Evolutionary conservation across 2,113 vertebrate genomes (phyloP), one percentile per base, ranked within the genome.

Genomic region (Xiphophorus couchianus): DNA sequence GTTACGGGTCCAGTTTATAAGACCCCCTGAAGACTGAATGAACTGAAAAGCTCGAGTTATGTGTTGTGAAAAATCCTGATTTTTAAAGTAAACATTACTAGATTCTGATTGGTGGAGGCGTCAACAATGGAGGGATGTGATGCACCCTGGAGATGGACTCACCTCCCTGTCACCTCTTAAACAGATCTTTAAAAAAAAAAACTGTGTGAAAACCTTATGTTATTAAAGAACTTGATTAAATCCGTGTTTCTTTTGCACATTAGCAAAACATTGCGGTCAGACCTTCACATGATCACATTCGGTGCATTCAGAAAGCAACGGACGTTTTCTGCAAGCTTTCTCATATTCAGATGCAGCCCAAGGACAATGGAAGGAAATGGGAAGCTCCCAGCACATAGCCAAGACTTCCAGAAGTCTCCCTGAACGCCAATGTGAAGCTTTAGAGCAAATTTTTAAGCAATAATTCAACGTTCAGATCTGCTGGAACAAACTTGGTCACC

Each of bases 351-450:
- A 85, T 29, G 64, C 65, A 78, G 82, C 69, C 81, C 30, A 51
- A 76, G 87, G 73, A 93, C 91, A 93, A 93, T 93, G 71, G 81
- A 86, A 88, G 91, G 92, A 93, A 93, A 88, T 89, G 86, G 92
- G 92, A 93, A 89, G 80, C 85, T n/a, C 84, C 89, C 69, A 22
- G 51, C 60, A 64, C 76, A 65, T 0, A 71, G 64, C 4, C 9
- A 29, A 75, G 74, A 73, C 66, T 66, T 87, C 86, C 88, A 92
- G 84, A 89, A 69, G 80, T 78, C 91, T 87, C 82, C 54, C 84
- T 77, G 25, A 84, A 44, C 62, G 64, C 63, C 0, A 35, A 88
- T 63, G 58, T 62, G 35, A 73, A 75, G 51, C 81, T n/a, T 0
- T 17, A 79, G 44, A 54, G 51, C 27, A 0, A 60, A 31, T 81